Evolutionary conservation across 2,888 invertebrate genomes (phyloP).

Genomic region (Sesamia inferens): DNA sequence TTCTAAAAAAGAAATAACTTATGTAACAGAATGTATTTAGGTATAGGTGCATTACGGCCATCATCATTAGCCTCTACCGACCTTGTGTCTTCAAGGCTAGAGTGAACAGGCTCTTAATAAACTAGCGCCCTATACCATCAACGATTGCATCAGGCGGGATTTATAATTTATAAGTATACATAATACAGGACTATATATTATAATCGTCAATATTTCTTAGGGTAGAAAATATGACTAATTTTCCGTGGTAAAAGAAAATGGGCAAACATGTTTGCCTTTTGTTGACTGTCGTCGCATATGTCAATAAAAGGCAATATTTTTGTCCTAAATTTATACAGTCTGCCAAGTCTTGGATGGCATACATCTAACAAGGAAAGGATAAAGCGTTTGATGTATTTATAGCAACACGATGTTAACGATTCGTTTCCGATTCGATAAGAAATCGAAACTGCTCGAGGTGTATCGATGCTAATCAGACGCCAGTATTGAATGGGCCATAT

Average conservation of each 20-base stretch:
- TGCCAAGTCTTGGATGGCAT: too few relatives aligned
- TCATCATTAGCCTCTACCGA: too few relatives aligned
- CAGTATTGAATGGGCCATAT: constrained; percentile 38
- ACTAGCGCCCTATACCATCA: too few relatives aligned
- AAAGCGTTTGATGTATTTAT: constrained; percentile 45
- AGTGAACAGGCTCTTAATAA: too few relatives aligned
- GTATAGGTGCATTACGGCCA: too few relatives aligned
- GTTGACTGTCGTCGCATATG: neutral
- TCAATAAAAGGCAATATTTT: too few relatives aligned
- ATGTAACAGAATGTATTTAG: too few relatives aligned
- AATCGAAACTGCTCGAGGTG: constrained; percentile 36
- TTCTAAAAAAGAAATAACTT: neutral
- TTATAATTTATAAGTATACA: too few relatives aligned
- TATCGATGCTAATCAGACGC: constrained; percentile 41
- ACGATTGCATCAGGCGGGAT: too few relatives aligned
- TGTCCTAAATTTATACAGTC: too few relatives aligned
- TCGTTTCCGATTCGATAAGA: constrained; percentile 38
- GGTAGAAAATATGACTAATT: neutral
- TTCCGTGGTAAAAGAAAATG: neutral
- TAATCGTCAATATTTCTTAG: neutral
- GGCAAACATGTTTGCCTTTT: neutral
- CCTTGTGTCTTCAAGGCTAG: too few relatives aligned
- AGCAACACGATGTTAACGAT: constrained; percentile 31
- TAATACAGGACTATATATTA: too few relatives aligned
- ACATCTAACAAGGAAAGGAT: neutral